These are phyloP conservation scores for Archaeoteleia sp. DNA, from an alignment of 2,888 invertebrate genomes.

Conservation along the genomic window DNA sequence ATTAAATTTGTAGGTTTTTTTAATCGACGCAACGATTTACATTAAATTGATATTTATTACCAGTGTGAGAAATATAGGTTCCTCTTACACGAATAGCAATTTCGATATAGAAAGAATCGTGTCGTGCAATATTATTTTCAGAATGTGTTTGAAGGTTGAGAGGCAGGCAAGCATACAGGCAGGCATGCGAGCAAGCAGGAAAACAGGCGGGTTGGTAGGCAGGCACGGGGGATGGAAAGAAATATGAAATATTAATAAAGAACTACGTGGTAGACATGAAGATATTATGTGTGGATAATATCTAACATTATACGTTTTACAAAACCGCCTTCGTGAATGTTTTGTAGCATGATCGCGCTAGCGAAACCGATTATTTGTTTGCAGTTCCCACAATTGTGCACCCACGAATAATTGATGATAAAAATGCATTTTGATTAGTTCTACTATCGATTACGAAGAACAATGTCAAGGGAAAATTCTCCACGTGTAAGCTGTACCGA, in stretches of 20 bases:
- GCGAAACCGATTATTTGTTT: conserved; percentile 49
- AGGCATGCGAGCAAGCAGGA: conserved; percentile 39
- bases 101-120: conserved; percentile 26
- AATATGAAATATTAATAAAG: conserved; percentile 50
- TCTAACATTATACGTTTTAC: conserved; percentile 46
- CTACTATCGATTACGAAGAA: conserved; percentile 11
- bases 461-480: conserved; percentile 2
- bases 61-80: too few relatives aligned
- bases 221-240: conserved; percentile 40
- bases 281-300: conserved; percentile 46
- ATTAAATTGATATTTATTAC: too few relatives aligned
- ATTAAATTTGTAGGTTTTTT: too few relatives aligned
- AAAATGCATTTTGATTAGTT: conserved; percentile 36
- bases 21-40: too few relatives aligned
- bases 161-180: conserved; percentile 32
- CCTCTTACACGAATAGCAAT: too few relatives aligned
- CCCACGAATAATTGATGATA: conserved; percentile 15
- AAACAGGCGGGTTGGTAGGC: too few relatives aligned
- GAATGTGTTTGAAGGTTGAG: conserved; percentile 36
- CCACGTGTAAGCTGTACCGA: too few relatives aligned
- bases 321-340: conserved; percentile 37
- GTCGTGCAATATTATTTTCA: conserved; percentile 45
- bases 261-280: conserved; percentile 41
- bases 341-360: conserved; percentile 41
- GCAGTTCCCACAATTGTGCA: conserved; percentile 26